These are phyloP conservation scores for Muricea muricata DNA, from an alignment of 92 coral and sea anemone species.

Conservation along the genomic window DNA sequence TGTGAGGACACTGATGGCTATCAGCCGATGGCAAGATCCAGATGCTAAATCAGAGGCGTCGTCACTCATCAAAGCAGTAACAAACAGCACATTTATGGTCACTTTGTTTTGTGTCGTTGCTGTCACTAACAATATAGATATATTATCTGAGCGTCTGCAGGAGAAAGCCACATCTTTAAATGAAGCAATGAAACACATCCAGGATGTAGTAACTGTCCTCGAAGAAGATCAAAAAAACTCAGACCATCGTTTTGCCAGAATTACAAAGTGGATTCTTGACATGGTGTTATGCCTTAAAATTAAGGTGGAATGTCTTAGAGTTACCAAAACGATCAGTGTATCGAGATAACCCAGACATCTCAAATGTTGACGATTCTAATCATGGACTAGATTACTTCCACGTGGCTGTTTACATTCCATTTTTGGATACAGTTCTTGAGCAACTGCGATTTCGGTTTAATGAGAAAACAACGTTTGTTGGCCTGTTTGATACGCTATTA, in stretches of 20 bases:
- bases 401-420: not conserved
- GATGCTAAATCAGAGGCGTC: slow-evolving; percentile 30
- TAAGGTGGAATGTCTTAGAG: not conserved
- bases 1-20: slow-evolving; percentile 39
- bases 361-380: not conserved
- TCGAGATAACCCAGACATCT: not conserved
- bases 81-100: slow-evolving; percentile 20
- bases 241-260: not conserved
- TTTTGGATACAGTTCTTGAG: not conserved
- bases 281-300: not conserved
- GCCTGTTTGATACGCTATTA: not conserved
- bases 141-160: slow-evolving; percentile 1
- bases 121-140: not conserved
- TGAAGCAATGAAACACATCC: not conserved
- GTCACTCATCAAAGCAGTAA: slow-evolving; percentile 19
- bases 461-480: slow-evolving; percentile 7
- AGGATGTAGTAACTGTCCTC: not conserved
- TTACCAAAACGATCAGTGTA: not conserved
- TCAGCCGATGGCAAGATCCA: slow-evolving; percentile 35
- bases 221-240: not conserved
- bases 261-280: slow-evolving; percentile 6
- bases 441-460: not conserved
- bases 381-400: not conserved
- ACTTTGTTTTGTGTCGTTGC: slow-evolving; percentile 10
- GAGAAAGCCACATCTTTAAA: not conserved